These are phyloP conservation scores for Troides aeacus DNA, from an alignment of 2,888 invertebrate genomes.

Conservation along the genomic window DNA sequence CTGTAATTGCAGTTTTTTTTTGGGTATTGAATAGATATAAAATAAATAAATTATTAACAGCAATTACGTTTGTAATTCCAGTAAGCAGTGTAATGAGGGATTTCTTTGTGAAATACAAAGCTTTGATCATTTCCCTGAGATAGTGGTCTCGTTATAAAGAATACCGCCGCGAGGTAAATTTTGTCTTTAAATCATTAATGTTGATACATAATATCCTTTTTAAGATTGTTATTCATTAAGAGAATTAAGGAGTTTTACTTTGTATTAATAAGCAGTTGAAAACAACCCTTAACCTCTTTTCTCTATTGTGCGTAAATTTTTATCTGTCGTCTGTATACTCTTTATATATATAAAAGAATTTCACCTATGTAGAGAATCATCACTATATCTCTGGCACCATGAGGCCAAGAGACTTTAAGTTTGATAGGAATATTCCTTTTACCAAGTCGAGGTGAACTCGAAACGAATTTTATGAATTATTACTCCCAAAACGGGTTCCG, in stretches of 20 bases:
- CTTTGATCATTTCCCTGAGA: conserved; percentile 24
- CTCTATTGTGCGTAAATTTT: too few species aligned
- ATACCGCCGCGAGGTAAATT: conserved; percentile 9
- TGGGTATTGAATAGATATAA: neutral
- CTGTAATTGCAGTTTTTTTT: neutral
- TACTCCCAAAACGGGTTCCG: too few species aligned
- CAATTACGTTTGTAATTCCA: conserved; percentile 15
- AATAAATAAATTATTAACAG: conserved; percentile 9
- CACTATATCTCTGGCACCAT: too few species aligned
- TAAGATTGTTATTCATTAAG: neutral
- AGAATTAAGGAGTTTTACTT: neutral
- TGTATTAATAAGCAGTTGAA: too few species aligned
- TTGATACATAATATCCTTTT: neutral
- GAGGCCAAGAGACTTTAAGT: too few species aligned
- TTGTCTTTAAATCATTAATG: neutral
- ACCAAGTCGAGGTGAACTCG: too few species aligned
- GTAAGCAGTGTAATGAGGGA: conserved; percentile 12
- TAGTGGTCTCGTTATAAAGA: conserved; percentile 25
- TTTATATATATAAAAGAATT: too few species aligned
- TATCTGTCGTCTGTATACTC: too few species aligned
- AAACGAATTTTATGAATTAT: too few species aligned
- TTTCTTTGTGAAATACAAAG: conserved; percentile 19
- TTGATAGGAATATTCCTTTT: too few species aligned
- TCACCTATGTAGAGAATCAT: too few species aligned
- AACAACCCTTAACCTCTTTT: too few species aligned